phyloP scores from a whole-genome alignment of 2,113 vertebrate genomes.

The Lasiurus cinereus region DNA sequence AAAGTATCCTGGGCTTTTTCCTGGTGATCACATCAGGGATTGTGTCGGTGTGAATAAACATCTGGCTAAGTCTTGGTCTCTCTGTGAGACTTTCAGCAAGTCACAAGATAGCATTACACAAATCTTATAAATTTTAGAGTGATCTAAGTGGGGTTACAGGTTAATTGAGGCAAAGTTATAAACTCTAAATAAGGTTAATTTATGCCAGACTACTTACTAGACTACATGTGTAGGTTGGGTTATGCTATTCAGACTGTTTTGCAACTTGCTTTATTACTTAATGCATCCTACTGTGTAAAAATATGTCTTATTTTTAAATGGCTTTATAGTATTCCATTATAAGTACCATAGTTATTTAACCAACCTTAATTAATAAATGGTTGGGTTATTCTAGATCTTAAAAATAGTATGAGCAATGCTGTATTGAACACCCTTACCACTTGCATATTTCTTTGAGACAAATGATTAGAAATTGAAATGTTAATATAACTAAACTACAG shows the following conservation, averaged over 20 bases:
- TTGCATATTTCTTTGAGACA: neutral
- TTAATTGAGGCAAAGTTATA: neutral
- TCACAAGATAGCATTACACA: neutral
- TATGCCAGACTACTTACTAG: neutral
- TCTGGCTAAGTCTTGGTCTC: neutral
- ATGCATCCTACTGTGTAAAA: neutral
- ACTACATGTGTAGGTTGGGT: neutral
- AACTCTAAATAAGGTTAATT: neutral
- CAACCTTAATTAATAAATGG: neutral
- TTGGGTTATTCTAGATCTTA: conserved; percentile 22
- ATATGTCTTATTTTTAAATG: neutral
- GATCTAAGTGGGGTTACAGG: neutral
- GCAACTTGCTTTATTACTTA: neutral
- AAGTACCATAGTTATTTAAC: conserved; percentile 25
- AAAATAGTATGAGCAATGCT: neutral
- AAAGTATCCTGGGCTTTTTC: neutral
- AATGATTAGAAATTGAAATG: conserved; percentile 47
- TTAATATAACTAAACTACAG: neutral
- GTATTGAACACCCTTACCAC: neutral
- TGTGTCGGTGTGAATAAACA: neutral
- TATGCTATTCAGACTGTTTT: neutral
- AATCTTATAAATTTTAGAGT: neutral
- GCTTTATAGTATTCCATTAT: neutral
- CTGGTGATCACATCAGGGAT: neutral
- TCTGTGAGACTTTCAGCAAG: neutral